Evolutionary conservation across 2,113 vertebrate genomes (phyloP).

Genomic region (Pipa parva): DNA sequence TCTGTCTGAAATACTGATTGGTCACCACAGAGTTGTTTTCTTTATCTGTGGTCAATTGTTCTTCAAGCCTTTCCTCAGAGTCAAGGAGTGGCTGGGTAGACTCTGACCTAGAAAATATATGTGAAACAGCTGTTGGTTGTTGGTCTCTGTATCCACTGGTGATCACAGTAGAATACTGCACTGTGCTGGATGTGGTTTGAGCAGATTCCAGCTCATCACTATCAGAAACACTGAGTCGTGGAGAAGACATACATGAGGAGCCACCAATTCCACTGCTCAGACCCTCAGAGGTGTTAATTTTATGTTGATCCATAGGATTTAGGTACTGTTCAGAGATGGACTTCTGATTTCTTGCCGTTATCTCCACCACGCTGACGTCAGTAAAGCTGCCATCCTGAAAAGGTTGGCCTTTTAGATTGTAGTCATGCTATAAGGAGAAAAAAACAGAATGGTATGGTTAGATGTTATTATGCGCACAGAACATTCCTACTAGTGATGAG

Average conservation of each 20-base stretch:
- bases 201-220: conserved; percentile 81
- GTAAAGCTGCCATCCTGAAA: conserved; percentile 74
- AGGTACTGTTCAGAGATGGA: conserved; percentile 76
- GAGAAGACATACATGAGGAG: conserved; percentile 94
- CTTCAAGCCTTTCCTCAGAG: conserved; percentile 79
- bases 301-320: conserved; percentile 75
- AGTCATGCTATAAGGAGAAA: conserved; percentile 66
- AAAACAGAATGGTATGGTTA: not conserved
- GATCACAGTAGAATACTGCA: conserved; percentile 92
- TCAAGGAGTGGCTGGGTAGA: conserved; percentile 92
- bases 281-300: conserved; percentile 86
- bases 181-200: conserved; percentile 85
- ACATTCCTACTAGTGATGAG: no score
- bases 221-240: conserved; percentile 88
- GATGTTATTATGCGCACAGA: no score
- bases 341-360: conserved; percentile 75
- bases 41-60: conserved; percentile 50
- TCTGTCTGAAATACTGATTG: conserved; percentile 69
- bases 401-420: conserved; percentile 70
- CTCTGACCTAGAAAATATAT: conserved; percentile 79
- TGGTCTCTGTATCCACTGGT: conserved; percentile 89
- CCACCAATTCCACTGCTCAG: conserved; percentile 96
- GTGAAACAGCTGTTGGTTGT: conserved; percentile 63
- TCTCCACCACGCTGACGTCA: conserved; percentile 83
- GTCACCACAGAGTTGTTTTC: conserved; percentile 49